A percentile compares a stretch with the other conserved stretches of the same genome.
Conservation (phyloP, 1,140 invertebrate species). For the Anoplolepis gracilipes region DNA sequence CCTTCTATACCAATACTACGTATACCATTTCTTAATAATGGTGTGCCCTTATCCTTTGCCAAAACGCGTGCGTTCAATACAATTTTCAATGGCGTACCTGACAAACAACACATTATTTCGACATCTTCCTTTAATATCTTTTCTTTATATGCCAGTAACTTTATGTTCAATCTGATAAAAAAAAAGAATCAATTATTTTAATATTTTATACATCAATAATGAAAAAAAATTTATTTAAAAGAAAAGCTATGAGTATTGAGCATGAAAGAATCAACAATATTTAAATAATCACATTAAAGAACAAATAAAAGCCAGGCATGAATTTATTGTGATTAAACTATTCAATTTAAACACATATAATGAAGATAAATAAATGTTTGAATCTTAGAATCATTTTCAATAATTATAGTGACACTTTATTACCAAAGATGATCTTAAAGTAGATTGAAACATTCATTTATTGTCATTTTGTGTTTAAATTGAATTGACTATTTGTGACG, state of each 20-base stretch:
- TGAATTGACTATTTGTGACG: too few species aligned
- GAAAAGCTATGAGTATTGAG: background rate
- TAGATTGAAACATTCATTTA: too few species aligned
- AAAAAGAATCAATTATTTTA: background rate
- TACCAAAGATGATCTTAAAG: too few species aligned
- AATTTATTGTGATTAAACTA: too few species aligned
- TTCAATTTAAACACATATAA: too few species aligned
- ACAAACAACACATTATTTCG: slow-evolving; percentile 77
- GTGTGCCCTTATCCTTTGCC: slow-evolving; percentile 86
- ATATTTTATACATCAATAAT: background rate
- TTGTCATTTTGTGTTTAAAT: too few species aligned
- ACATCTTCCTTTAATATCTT: slow-evolving; percentile 85
- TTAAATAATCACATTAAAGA: too few species aligned
- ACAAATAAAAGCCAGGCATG: too few species aligned
- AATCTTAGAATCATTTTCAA: too few species aligned
- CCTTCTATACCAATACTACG: slow-evolving; percentile 84
- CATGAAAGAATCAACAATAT: too few species aligned
- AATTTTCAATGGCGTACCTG: slow-evolving; percentile 80
- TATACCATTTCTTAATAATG: slow-evolving; percentile 86
- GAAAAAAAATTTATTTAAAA: background rate
- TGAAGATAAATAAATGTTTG: too few species aligned
- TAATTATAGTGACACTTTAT: too few species aligned
- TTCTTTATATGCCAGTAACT: slow-evolving; percentile 86
- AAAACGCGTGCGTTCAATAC: slow-evolving; percentile 84
- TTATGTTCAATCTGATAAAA: slow-evolving; percentile 84